A percentile compares a stretch with the other conserved stretches of the same genome.
These are phyloP conservation scores for Pterobdella sp. DNA, from an alignment of 2,888 invertebrate genomes.

Conservation along the genomic window DNA sequence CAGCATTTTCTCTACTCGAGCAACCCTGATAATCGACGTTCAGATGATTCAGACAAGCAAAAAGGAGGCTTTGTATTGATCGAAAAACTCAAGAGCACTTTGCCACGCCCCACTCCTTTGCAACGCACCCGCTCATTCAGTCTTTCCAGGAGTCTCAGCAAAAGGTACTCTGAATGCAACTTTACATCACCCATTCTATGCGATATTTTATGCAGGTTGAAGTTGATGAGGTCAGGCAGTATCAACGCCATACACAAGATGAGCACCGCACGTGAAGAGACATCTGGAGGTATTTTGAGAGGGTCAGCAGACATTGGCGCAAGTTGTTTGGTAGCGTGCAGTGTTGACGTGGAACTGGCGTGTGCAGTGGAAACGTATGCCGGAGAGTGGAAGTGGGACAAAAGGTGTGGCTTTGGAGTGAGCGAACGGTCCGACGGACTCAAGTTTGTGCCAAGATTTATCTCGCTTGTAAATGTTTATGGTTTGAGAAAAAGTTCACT, in stretches of 20 bases:
- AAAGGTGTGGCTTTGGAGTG: constrained; percentile 26
- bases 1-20: constrained; percentile 19
- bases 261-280: not conserved
- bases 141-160: constrained; percentile 18
- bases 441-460: constrained; percentile 9
- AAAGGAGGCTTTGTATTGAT: constrained; percentile 28
- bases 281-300: not conserved
- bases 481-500: too few relatives aligned
- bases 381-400: constrained; percentile 28
- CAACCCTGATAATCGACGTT: constrained; percentile 6
- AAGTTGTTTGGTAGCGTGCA: constrained; percentile 13
- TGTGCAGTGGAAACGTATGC: constrained; percentile 25
- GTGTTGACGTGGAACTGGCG: constrained; percentile 23
- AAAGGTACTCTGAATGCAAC: not conserved
- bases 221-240: constrained; percentile 7
- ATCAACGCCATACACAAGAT: not conserved
- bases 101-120: not conserved
- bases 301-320: constrained; percentile 21
- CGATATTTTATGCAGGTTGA: constrained; percentile 3
- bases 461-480: too few relatives aligned
- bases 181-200: not conserved
- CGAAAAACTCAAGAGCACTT: constrained; percentile 19
- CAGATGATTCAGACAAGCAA: constrained; percentile 11
- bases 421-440: constrained; percentile 25
- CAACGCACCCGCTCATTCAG: constrained; percentile 20